Evolutionary conservation across 1,140 invertebrate species (phyloP).

Genomic region (Drosophila tropicalis): DNA sequence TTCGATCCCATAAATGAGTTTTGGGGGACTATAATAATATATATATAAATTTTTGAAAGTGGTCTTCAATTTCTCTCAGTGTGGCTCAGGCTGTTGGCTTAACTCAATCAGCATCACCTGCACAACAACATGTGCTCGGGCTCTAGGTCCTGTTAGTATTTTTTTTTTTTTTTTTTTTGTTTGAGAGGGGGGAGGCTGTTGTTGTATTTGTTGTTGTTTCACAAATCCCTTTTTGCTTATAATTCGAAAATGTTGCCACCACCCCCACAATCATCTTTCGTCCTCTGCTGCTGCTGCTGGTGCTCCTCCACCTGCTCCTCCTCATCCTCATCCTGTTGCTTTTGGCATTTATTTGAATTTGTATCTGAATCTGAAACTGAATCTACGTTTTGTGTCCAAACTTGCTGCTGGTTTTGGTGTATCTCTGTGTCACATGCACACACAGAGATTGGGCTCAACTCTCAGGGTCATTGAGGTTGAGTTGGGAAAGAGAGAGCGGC

Average conservation of each 20-base stretch:
- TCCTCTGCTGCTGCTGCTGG: background rate
- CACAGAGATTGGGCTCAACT: slow-evolving; percentile 16
- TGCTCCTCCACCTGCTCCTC: background rate
- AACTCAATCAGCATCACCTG: slow-evolving; percentile 77
- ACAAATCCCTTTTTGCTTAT: slow-evolving; percentile 81
- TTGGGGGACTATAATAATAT: too few species aligned
- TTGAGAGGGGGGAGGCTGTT: slow-evolving; percentile 8
- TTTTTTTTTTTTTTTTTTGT: slow-evolving; percentile 16
- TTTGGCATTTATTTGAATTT: slow-evolving; percentile 80
- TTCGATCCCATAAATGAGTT: too few species aligned
- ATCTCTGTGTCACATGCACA: slow-evolving; percentile 8
- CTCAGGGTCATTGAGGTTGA: slow-evolving; percentile 8
- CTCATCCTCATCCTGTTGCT: slow-evolving; percentile 58
- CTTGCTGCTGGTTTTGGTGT: slow-evolving; percentile 4
- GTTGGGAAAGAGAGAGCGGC: background rate
- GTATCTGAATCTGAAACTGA: slow-evolving; percentile 62
- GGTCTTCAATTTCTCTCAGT: slow-evolving; percentile 13
- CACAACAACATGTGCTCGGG: slow-evolving; percentile 44
- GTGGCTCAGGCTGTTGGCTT: slow-evolving; percentile 68
- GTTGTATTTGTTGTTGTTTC: slow-evolving; percentile 24
- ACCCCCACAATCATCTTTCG: background rate
- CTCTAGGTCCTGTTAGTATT: slow-evolving; percentile 26
- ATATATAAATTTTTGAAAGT: too few species aligned
- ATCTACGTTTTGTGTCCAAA: slow-evolving; percentile 58
- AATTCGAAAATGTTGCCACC: slow-evolving; percentile 68